Evolutionary conservation across 2,113 vertebrate species (phyloP).

Genomic region (Pterocles burchelli): DNA sequence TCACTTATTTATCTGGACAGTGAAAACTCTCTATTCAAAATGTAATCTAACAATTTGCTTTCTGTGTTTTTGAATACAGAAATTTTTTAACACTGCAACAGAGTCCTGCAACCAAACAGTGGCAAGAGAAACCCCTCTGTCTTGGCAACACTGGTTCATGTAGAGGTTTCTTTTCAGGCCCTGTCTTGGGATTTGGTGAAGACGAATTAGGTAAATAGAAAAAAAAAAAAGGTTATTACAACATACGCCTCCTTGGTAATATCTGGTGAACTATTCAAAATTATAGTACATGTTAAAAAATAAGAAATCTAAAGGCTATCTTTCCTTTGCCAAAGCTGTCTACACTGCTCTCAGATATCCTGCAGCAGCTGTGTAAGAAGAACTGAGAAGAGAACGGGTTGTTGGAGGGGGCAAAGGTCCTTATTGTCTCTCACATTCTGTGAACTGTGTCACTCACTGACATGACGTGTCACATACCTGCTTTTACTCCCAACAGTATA

Average conservation of each 20-base stretch:
- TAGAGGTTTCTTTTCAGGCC: conserved; percentile 87
- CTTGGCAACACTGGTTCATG: conserved; percentile 87
- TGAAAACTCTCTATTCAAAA: not conserved
- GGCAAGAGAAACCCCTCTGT: conserved; percentile 95
- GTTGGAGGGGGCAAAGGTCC: not conserved
- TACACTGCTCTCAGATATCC: not conserved
- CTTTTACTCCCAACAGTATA: not conserved
- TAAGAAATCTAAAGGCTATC: not conserved
- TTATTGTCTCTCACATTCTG: not conserved
- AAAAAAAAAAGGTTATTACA: not conserved
- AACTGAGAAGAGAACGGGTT: not conserved
- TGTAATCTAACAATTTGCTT: conserved; percentile 24
- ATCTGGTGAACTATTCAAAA: not conserved
- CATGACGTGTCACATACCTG: not conserved
- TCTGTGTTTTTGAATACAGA: conserved; percentile 78
- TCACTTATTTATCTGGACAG: not conserved
- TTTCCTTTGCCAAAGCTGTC: not conserved
- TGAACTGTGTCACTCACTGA: not conserved
- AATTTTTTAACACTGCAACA: conserved; percentile 96
- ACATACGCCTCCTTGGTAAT: not conserved
- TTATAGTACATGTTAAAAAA: not conserved
- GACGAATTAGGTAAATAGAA: conserved; percentile 88
- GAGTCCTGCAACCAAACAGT: conserved; percentile 83
- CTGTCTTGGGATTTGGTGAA: conserved; percentile 96
- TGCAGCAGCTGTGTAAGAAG: not conserved